phyloP scores from a whole-genome alignment of 2,113 vertebrate species.

The Opisthocomus hoazin region DNA sequence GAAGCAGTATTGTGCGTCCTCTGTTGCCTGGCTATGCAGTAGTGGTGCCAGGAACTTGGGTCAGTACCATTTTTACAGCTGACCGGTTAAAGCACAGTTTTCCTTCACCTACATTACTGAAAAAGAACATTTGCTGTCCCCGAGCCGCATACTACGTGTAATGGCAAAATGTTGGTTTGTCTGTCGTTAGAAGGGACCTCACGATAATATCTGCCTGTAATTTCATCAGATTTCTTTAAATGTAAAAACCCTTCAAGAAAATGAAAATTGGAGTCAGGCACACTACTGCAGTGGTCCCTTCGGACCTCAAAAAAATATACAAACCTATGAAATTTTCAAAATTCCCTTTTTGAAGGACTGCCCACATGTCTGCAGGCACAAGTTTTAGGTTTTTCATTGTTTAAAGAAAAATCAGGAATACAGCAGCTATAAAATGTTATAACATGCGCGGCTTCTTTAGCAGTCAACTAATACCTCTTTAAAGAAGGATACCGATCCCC shows the following conservation, averaged over 20 bases:
- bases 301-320: not conserved
- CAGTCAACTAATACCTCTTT: not conserved
- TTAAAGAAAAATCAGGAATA: not conserved
- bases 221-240: not conserved
- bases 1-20: not conserved
- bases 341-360: not conserved
- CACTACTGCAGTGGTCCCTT: too few relatives aligned
- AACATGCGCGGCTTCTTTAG: not conserved
- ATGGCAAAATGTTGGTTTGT: accelerated
- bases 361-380: not conserved
- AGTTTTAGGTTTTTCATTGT: not conserved
- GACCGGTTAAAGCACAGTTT: not conserved
- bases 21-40: not conserved
- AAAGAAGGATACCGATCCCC: not conserved
- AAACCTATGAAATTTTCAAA: not conserved
- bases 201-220: not conserved
- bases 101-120: accelerated
- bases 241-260: not conserved
- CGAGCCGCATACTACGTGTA: accelerated
- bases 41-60: not conserved
- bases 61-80: not conserved
- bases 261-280: not conserved
- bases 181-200: not conserved
- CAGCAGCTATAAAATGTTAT: not conserved
- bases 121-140: accelerated